Evolutionary conservation across 1,140 invertebrate genomes (phyloP).

Genomic region (Ruditapes philippinarum): DNA sequence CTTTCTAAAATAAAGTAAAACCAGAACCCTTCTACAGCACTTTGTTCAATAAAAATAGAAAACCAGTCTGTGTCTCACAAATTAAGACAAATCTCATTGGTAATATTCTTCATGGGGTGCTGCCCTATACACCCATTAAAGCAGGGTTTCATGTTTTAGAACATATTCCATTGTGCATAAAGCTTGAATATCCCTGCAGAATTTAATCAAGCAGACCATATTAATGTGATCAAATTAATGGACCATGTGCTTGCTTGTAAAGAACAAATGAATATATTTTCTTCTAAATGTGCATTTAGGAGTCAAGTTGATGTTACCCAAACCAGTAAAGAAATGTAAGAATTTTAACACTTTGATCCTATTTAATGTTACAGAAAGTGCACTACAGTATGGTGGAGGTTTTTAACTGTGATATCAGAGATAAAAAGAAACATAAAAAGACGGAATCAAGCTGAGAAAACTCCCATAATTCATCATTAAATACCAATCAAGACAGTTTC

Average conservation of each 20-base stretch:
- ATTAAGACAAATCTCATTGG: neutral
- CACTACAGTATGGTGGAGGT: neutral
- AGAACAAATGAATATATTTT: neutral
- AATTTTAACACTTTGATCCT: conserved; percentile 5
- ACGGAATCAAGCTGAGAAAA: neutral
- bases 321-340: neutral
- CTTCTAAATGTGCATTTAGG: neutral
- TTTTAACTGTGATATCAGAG: neutral
- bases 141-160: neutral
- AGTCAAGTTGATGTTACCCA: neutral
- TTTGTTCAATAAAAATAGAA: neutral
- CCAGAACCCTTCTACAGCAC: neutral
- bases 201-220: neutral
- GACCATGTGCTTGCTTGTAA: neutral
- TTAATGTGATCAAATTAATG: conserved; percentile 10
- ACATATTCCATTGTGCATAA: conserved; percentile 18
- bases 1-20: too few species aligned
- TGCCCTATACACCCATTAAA: conserved; percentile 5
- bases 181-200: conserved; percentile 20
- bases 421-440: conserved; percentile 34
- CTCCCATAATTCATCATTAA: conserved; percentile 30
- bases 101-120: neutral
- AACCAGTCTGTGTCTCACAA: conserved; percentile 2
- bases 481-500: conserved; percentile 13
- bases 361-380: conserved; percentile 23